Percentiles rank a stretch among this genome's conserved stretches.
phyloP scores from a whole-genome alignment of 2,888 invertebrate species.

The Papilio elwesi region DNA sequence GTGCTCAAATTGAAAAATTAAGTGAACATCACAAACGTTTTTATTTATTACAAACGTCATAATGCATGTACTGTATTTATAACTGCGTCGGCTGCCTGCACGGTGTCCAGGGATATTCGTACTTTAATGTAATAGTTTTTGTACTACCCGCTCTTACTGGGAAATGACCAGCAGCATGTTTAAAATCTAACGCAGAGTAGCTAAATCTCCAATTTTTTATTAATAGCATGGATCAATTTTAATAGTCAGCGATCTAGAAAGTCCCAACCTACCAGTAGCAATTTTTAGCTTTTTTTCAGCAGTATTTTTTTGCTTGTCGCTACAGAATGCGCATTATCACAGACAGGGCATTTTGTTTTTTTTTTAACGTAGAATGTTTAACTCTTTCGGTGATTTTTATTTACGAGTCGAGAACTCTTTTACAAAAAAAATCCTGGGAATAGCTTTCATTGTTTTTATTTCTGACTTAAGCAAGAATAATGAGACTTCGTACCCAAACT shows the following conservation, averaged over 20 bases:
- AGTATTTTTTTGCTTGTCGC: slow-evolving; percentile 8
- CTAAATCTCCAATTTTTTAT: no score
- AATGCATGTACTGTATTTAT: no score
- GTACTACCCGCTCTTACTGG: no score
- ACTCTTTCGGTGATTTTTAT: slow-evolving; percentile 27
- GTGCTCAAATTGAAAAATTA: no score
- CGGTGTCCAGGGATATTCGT: no score
- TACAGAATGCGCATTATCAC: slow-evolving; percentile 32
- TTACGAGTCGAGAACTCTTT: slow-evolving; percentile 24
- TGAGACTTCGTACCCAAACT: slow-evolving; percentile 3
- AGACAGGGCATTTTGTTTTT: slow-evolving; percentile 29
- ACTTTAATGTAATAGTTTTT: no score
- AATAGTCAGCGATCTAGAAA: slow-evolving; percentile 4
- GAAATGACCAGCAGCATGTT: no score
- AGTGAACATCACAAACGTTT: no score
- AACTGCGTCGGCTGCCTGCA: no score
- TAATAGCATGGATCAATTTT: neutral
- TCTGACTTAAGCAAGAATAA: slow-evolving; percentile 10
- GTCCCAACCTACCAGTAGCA: neutral
- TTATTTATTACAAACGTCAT: no score
- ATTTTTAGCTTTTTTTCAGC: neutral
- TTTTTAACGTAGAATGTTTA: slow-evolving; percentile 34
- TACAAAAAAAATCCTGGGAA: slow-evolving; percentile 14
- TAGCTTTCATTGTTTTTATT: slow-evolving; percentile 16
- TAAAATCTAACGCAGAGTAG: no score